A percentile compares a stretch with the other conserved stretches of the same genome.
These are phyloP conservation scores for Hydrotaea diabolus DNA, from an alignment of 2,888 invertebrate species.

Conservation along the genomic window DNA sequence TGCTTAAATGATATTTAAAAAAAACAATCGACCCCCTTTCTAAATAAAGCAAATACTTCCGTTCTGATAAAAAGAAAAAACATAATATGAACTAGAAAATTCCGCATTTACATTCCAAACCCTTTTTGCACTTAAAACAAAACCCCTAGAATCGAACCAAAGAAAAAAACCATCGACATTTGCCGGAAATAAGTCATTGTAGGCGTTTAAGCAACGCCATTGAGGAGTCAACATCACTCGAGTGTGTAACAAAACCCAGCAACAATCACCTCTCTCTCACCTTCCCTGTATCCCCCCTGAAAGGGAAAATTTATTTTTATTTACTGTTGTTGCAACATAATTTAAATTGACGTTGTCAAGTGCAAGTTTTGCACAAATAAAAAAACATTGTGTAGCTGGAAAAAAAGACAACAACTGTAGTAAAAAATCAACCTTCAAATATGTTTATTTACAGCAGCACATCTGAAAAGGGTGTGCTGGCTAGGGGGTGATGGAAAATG, in stretches of 20 bases:
- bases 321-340: constrained; percentile 13
- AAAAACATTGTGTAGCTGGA: background rate
- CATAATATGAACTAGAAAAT: background rate
- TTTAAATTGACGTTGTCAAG: constrained; percentile 49
- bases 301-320: background rate
- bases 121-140: background rate
- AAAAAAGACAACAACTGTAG: background rate
- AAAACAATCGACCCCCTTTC: background rate
- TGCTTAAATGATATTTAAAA: background rate
- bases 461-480: constrained; percentile 1
- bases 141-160: background rate
- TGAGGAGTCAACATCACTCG: background rate
- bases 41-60: constrained; percentile 5
- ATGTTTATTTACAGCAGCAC: constrained; percentile 38
- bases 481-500: background rate
- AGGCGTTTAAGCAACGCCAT: background rate
- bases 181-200: constrained; percentile 39
- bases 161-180: background rate
- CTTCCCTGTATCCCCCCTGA: background rate
- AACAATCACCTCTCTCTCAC: background rate
- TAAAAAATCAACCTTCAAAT: constrained; percentile 28
- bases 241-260: background rate
- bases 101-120: background rate
- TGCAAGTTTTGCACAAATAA: constrained; percentile 37
- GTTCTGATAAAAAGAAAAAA: background rate